A percentile compares a stretch with the other conserved stretches of the same genome.
Conservation (phyloP, 2,113 vertebrate species). For the Asarcornis scutulata region DNA sequence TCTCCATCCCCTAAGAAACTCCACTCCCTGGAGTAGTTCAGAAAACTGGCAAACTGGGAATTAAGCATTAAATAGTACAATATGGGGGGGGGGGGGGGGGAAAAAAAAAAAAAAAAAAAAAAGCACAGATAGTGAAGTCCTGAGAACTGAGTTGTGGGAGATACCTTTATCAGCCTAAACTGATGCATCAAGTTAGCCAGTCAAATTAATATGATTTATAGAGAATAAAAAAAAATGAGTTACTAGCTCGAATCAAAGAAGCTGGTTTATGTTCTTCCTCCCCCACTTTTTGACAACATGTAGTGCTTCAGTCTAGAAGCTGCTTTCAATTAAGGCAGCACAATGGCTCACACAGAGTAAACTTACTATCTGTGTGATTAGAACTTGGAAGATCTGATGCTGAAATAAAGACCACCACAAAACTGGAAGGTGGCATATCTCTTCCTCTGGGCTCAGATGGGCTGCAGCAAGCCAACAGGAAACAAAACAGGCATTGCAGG, state of each 20-base stretch:
- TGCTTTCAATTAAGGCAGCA: not conserved
- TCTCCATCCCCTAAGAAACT: not conserved
- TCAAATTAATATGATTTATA: not conserved
- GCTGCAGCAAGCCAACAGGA: not conserved
- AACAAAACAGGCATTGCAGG: not conserved
- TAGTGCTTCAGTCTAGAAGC: not conserved
- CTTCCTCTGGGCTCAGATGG: not conserved
- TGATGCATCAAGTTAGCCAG: not conserved
- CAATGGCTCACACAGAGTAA: not conserved
- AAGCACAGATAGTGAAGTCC: not conserved
- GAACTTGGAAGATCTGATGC: not conserved
- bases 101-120: not conserved
- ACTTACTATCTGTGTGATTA: not conserved
- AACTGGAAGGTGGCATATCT: not conserved
- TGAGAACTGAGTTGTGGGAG: not conserved
- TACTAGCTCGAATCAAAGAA: not conserved
- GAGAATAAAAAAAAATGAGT: not conserved
- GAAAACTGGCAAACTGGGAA: not conserved
- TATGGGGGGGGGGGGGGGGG: not conserved
- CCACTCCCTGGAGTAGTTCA: not conserved
- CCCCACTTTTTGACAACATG: not conserved
- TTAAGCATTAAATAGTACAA: not conserved
- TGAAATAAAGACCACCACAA: not conserved
- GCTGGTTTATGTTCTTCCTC: not conserved
- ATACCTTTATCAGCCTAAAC: not conserved